Conservation (phyloP, 2,113 vertebrate species). For the Chloropsis hardwickii region DNA sequence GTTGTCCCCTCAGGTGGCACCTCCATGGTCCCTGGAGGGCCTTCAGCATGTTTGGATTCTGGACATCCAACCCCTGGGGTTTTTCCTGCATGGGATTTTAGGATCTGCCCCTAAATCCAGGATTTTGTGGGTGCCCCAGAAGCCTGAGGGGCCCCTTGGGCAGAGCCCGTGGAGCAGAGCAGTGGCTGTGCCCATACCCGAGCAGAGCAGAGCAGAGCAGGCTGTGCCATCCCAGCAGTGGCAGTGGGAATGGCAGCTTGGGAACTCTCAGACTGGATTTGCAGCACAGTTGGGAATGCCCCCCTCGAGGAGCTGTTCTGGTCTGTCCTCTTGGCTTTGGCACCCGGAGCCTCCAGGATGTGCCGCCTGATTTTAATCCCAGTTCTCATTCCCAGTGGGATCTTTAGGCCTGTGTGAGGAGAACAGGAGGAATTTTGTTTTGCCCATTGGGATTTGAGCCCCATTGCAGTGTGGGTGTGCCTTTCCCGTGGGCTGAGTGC, state of each 20-base stretch:
- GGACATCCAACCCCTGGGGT: accelerated
- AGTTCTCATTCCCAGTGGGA: accelerated
- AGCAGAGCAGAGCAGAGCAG: not conserved
- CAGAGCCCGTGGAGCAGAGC: not conserved
- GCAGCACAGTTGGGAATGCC: not conserved
- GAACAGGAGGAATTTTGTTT: not conserved
- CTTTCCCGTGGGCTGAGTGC: accelerated
- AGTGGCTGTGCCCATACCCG: not conserved
- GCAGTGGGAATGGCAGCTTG: accelerated
- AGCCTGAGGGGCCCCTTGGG: not conserved
- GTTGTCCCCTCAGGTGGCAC: not conserved
- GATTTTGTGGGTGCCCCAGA: not conserved
- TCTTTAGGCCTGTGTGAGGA: not conserved
- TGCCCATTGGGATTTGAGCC: accelerated
- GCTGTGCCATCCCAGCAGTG: not conserved
- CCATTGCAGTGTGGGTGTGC: accelerated
- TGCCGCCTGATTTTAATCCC: accelerated
- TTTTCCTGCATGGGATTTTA: not conserved
- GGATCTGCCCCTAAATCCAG: not conserved
- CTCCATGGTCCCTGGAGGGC: accelerated
- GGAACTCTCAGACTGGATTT: accelerated
- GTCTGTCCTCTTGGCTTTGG: accelerated
- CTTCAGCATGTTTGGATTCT: not conserved
- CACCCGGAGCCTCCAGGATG: accelerated
- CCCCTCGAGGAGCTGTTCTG: not conserved